Evolutionary conservation across 2,888 invertebrate genomes (phyloP), one percentile per base, ranked within the genome.

Genomic region (Papilio demoleus): DNA sequence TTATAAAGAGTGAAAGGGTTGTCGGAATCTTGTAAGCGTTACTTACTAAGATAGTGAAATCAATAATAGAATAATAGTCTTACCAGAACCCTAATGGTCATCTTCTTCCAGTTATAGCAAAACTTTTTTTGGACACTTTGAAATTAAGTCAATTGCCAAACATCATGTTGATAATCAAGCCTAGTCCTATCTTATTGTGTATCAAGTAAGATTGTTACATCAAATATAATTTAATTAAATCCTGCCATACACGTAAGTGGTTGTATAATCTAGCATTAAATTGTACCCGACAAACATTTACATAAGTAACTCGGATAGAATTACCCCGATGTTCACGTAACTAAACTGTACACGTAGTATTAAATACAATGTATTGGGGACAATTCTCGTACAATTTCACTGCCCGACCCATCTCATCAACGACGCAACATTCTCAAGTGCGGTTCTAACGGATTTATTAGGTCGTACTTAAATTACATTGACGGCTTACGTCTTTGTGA

Each of bases 401-500:
- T 22, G 17, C 45, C 24, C 42, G 62, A 40, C 62, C 63, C 45
- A 58, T 36, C 56, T 68, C 67, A 63, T 68, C 56, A 42, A 63
- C 56, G 27, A 47, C 47, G 27, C 53, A 40, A 36, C 67, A 61
- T 17, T 40, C 36, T 17, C 19, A 65, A 38, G 42, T 58, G 27
- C 34, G 53, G 47, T 31, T 58, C 58, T 11, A 53, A 38, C 60
- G 72, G 76, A 81, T 81, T 79, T 79, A 79, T 76, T 73, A 74
- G 75, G 68, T 75, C 78, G 78, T 82, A 42, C 45, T 59, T 47
- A 79, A 80, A 82, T 80, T 79, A 77, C 79, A 76, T 72, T 75
- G 77, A 77, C 73, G 75, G 73, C 73, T 77, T 74, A 75, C 73
- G 77, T 74, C 72, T 73, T 66, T 65, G 68, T 47, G 72, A 71